Evolutionary conservation across 1,140 invertebrate species (phyloP).

Genomic region (Drosophila littoralis): DNA sequence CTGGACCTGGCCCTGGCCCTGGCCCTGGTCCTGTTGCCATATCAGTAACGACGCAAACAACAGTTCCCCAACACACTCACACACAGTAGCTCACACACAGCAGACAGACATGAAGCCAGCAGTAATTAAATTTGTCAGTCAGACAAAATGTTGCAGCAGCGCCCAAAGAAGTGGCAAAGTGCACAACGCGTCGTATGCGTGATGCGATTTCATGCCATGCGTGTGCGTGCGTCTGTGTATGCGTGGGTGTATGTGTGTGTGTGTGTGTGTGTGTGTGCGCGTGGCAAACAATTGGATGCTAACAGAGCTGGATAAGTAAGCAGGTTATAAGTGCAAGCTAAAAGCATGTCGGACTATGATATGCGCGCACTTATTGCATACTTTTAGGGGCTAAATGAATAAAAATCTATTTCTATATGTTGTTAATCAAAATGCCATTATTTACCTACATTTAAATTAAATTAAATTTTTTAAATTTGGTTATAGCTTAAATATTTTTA

Average conservation of each 20-base stretch:
- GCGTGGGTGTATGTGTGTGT: neutral
- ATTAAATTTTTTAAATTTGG: too few species aligned
- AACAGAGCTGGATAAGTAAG: conserved; percentile 17
- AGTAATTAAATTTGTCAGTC: conserved; percentile 82
- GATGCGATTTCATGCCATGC: conserved; percentile 42
- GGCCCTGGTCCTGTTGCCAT: conserved; percentile 31
- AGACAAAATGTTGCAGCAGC: conserved; percentile 64
- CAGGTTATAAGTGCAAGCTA: conserved; percentile 3
- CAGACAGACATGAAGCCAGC: conserved; percentile 29
- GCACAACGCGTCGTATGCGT: conserved; percentile 69
- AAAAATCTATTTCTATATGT: neutral
- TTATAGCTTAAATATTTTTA: too few species aligned
- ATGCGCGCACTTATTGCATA: conserved; percentile 1
- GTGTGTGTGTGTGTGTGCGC: conserved; percentile 4
- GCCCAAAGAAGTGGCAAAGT: conserved; percentile 60
- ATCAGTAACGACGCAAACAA: conserved; percentile 76
- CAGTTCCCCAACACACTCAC: conserved; percentile 25
- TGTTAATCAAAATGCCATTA: too few species aligned
- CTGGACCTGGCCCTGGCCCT: neutral
- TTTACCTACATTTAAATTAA: too few species aligned
- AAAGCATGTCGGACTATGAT: neutral
- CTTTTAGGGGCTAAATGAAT: neutral
- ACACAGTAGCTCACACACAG: conserved; percentile 6
- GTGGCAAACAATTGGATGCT: conserved; percentile 28
- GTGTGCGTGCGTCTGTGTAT: conserved; percentile 7